Evolutionary conservation across 1,140 invertebrate species (phyloP), one percentile per base, ranked within the genome.

Genomic region (Contarinia nasturtii): DNA sequence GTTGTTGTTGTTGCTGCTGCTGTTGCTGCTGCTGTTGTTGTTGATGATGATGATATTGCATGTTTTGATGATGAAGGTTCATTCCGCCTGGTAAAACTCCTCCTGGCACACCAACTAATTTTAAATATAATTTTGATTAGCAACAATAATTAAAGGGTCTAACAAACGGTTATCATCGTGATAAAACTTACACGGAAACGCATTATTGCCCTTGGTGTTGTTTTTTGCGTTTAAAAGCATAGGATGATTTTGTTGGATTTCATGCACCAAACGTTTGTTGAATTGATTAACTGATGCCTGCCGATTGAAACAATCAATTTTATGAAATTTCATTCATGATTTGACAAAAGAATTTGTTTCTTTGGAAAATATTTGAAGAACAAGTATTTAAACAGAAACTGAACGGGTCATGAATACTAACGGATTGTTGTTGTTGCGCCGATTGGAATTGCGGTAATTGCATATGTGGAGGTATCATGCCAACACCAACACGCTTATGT

Each of bases 221-320:
- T 27, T 27, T 27, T 27, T 27, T 27, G 27, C 27, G 10, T 27
- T 27, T 12, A 18, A 18, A 18, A 73, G 51, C 57, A 74, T 65
- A 7, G 72, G 72, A 60, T 74, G 71, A 3, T 72, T 72, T 50
- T 71, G 71, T 52, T 74, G 72, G 46, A 74, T 74, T 44, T 73
- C 58, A 48, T 73, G 70, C 1, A 73, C 67, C 22, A 74, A 52
- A 42, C 65, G 61, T 52, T 69, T 61, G 40, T 63, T 63, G 2
- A 63, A 64, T 27, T 47, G 49, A 44, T 42, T 50, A n/a, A 8
- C 43, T 7, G 37, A 40, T n/a, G 17, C 37, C 14, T n/a, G 37
- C 34, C n/a, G n/a, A n/a, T n/a, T n/a, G n/a, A n/a, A n/a, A n/a
- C n/a, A n/a, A n/a, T n/a, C n/a, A n/a, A n/a, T n/a, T n/a, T n/a